Evolutionary conservation across 2,888 invertebrate species (phyloP), one percentile per base, ranked within the genome.

Genomic region (Galeruca laticollis): DNA sequence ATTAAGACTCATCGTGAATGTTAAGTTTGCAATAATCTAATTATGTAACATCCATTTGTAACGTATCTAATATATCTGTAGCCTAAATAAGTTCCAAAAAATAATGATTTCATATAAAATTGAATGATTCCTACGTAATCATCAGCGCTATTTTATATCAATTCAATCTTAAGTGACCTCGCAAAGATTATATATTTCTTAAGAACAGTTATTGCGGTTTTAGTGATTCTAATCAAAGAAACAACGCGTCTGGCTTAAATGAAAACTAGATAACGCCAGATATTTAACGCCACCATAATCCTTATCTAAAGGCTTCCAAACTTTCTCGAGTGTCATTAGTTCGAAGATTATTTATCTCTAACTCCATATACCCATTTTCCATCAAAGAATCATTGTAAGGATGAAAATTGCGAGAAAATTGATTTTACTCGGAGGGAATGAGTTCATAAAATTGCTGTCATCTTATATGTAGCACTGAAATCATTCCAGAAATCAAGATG

Each of bases 261-360:
- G 56, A 57, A 35, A 69, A 61, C 57, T 70, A 60, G 35, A 59
- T 63, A 52, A 51, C 37, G 47, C 59, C 66, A 54, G 66, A 60
- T 51, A 61, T 64, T 64, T 68, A 64, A 63, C 21, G 60, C 43
- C 33, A 33, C 49, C 65, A 68, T 71, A 68, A 68, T 43, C 61
- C 71, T 71, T 71, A 71, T 71, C 71, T 68, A 63, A 51, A 56
- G 59, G 40, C 43, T 11, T 60, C 57, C 37, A 64, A 71, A 71
- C 71, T 71, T 71, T 60, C 51, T 56, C 60, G 20, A 60, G 65
- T 59, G 37, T 60, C 57, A 68, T 71, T 65, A 64, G 64, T 21
- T 56, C 59, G 37, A 47, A 60, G 69, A 62, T 69, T 51, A 68
- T 68, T 62, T 57, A 61, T 20, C 57, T 68, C 31, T 49, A 11